Evolutionary conservation across 2,797 vertebrate species (phyloP).

Genomic region (Enteromius anoplus): DNA sequence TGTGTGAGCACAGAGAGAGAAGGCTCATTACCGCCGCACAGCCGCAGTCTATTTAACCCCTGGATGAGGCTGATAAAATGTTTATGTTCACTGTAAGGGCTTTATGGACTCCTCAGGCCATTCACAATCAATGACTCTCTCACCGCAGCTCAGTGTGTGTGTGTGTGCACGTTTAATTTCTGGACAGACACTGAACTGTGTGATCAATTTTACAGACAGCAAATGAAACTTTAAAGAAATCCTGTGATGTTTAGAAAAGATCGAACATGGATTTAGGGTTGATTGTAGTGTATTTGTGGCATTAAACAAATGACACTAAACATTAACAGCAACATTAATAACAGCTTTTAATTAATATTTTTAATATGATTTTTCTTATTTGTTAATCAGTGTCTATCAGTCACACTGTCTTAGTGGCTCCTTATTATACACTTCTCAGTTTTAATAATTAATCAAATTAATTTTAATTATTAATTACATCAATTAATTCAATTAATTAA

Average conservation of each 20-base stretch:
- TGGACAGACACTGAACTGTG: not conserved
- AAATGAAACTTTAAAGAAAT: not conserved
- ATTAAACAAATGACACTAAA: not conserved
- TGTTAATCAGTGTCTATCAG: not conserved
- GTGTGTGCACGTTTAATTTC: not conserved
- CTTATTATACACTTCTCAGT: not conserved
- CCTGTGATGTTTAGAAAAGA: not conserved
- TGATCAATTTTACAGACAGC: not conserved
- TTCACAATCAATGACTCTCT: constrained; percentile 74
- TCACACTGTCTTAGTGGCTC: not conserved
- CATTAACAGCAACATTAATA: not conserved
- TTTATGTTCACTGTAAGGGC: constrained; percentile 82
- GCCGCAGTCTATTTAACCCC: constrained; percentile 77
- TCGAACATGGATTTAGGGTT: not conserved
- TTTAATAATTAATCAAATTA: not conserved
- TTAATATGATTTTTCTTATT: not conserved
- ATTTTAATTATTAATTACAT: not conserved
- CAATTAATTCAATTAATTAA: not conserved
- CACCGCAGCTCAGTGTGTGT: constrained; percentile 67
- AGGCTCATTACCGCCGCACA: constrained; percentile 64
- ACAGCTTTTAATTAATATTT: not conserved
- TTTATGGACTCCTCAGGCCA: constrained; percentile 79
- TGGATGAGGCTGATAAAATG: constrained; percentile 77
- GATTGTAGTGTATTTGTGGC: not conserved
- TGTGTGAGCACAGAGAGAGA: constrained; percentile 14